Conservation (phyloP, 2,797 vertebrate species). For the Orestias chungarensis region DNA sequence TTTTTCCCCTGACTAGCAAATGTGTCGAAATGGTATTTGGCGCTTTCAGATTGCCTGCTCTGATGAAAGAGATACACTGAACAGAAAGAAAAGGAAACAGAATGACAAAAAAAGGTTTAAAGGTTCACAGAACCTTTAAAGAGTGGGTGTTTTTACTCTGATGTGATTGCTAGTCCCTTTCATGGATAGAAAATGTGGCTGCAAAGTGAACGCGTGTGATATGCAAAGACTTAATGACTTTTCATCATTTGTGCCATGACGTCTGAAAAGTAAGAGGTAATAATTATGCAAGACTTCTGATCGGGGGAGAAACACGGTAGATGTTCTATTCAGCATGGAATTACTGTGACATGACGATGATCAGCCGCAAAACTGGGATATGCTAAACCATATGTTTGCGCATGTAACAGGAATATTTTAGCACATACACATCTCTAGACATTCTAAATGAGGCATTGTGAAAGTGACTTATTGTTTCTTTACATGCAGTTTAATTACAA, state of each 20-base stretch:
- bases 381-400: neutral
- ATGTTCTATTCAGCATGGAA: slow-evolving; percentile 34
- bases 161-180: slow-evolving; percentile 53
- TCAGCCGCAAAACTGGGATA: slow-evolving; percentile 40
- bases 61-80: slow-evolving; percentile 66
- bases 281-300: slow-evolving; percentile 57
- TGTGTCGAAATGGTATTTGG: slow-evolving; percentile 65
- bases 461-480: slow-evolving; percentile 4
- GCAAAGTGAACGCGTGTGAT: slow-evolving; percentile 56
- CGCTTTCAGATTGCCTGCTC: slow-evolving; percentile 62
- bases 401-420: neutral
- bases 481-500: neutral
- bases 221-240: slow-evolving; percentile 66
- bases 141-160: slow-evolving; percentile 58
- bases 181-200: slow-evolving; percentile 31
- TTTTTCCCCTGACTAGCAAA: slow-evolving; percentile 53
- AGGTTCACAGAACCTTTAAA: slow-evolving; percentile 54
- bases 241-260: slow-evolving; percentile 56
- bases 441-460: neutral
- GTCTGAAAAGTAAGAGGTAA: slow-evolving; percentile 32
- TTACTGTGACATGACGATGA: slow-evolving; percentile 50
- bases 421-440: neutral
- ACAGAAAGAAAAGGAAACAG: slow-evolving; percentile 50
- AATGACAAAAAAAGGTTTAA: slow-evolving; percentile 37
- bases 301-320: slow-evolving; percentile 22